phyloP scores from a whole-genome alignment of 2,797 vertebrate species.

The Diplodus puntazzo region DNA sequence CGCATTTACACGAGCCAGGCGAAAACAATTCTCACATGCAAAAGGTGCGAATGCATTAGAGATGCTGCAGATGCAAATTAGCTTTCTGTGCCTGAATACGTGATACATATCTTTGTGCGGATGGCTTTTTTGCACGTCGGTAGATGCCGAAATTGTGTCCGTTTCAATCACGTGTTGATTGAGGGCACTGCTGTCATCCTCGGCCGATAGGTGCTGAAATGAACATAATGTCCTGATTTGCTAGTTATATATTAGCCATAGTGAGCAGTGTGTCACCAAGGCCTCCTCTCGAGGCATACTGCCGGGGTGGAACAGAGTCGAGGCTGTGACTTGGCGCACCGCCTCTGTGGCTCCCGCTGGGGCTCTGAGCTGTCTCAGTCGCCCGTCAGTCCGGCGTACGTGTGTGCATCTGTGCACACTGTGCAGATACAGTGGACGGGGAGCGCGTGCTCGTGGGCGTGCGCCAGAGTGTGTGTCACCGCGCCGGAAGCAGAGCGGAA shows the following conservation, averaged over 20 bases:
- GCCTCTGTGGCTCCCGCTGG: conserved; percentile 65
- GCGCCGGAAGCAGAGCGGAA: conserved; percentile 58
- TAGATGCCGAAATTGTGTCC: background rate
- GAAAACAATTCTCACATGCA: conserved; percentile 1
- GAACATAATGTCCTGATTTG: conserved; percentile 55
- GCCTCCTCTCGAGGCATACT: conserved; percentile 50
- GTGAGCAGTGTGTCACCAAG: conserved; percentile 52
- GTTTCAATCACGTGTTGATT: conserved; percentile 34
- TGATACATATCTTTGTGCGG: background rate
- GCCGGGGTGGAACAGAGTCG: conserved; percentile 58
- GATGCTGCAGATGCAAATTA: conserved; percentile 18
- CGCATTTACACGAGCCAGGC: conserved; percentile 7
- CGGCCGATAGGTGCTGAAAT: conserved; percentile 36
- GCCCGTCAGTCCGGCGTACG: conserved; percentile 35
- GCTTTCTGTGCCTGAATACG: too few relatives aligned
- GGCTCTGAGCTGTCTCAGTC: conserved; percentile 59
- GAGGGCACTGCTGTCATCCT: conserved; percentile 8
- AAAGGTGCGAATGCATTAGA: background rate
- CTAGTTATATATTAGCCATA: conserved; percentile 53
- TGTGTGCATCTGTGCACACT: conserved; percentile 26
- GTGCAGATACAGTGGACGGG: conserved; percentile 13
- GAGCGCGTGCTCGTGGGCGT: background rate
- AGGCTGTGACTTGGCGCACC: conserved; percentile 64
- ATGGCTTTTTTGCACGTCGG: background rate
- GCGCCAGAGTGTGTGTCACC: conserved; percentile 53